A percentile compares a stretch with the other conserved stretches of the same genome.
These are phyloP conservation scores for Cherax destructor DNA, from an alignment of 1,140 invertebrate genomes.

Conservation along the genomic window DNA sequence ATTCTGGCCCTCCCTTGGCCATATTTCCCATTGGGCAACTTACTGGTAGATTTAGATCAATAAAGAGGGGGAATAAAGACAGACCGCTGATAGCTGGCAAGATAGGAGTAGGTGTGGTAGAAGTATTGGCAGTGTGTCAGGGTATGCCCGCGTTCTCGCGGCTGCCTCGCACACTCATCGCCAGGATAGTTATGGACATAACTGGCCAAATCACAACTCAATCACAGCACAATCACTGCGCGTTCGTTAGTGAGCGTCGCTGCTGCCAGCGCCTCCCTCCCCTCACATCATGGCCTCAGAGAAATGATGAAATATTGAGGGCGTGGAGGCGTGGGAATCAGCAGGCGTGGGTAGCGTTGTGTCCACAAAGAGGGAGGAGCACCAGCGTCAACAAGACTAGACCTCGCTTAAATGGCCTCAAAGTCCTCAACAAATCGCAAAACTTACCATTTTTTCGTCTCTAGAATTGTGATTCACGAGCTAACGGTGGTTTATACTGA, in stretches of 20 bases:
- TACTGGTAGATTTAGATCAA: not conserved
- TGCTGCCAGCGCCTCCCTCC: not conserved
- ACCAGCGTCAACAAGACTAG: not conserved
- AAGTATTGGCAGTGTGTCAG: slow-evolving; percentile 1
- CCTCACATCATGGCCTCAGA: not conserved
- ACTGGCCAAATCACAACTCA: slow-evolving; percentile 15
- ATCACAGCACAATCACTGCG: slow-evolving; percentile 8
- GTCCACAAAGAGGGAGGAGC: not conserved
- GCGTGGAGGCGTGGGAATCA: slow-evolving; percentile 2
- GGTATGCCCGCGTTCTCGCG: not conserved
- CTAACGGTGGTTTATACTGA: not conserved
- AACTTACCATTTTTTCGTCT: not conserved
- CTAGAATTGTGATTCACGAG: not conserved
- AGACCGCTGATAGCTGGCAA: not conserved
- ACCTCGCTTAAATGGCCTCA: not conserved
- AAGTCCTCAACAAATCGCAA: not conserved
- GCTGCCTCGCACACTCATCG: not conserved
- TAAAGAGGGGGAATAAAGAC: not conserved
- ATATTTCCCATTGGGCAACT: slow-evolving; percentile 1
- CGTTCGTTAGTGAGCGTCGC: not conserved
- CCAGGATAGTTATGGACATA: not conserved
- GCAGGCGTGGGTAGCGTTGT: not conserved
- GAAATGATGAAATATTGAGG: slow-evolving; percentile 5
- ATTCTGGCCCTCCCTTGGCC: not conserved
- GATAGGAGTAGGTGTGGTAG: not conserved